These are phyloP conservation scores for Marmota monax DNA, from an alignment of 2,113 vertebrate genomes.

Conservation along the genomic window DNA sequence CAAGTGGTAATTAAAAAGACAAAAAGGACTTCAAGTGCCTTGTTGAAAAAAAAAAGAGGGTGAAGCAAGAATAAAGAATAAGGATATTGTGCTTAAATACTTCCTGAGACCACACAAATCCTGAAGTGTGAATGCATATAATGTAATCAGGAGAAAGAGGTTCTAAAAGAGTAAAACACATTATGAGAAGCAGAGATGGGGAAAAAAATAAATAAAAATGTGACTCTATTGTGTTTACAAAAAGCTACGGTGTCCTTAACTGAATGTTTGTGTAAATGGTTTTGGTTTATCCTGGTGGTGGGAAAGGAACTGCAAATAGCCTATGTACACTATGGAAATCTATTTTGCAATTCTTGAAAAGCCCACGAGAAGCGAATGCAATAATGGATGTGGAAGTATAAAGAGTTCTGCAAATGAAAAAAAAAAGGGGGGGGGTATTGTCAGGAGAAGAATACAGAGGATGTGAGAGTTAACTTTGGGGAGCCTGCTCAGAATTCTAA, in stretches of 20 bases:
- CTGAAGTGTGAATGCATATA: background rate
- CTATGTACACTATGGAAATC: background rate
- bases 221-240: constrained; percentile 7
- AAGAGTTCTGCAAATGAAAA: constrained; percentile 51
- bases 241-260: constrained; percentile 28
- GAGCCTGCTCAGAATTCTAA: constrained; percentile 30
- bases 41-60: background rate
- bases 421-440: background rate
- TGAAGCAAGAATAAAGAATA: constrained; percentile 54
- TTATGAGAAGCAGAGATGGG: constrained; percentile 4
- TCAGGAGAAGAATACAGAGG: constrained; percentile 4
- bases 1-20: background rate
- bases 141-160: background rate
- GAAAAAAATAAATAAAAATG: background rate
- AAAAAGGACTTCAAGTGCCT: background rate
- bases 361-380: constrained; percentile 48
- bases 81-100: background rate
- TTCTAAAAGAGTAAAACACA: background rate
- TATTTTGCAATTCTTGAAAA: constrained; percentile 56
- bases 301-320: background rate
- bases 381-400: constrained; percentile 19
- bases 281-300: constrained; percentile 33
- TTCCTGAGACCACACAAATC: constrained; percentile 17
- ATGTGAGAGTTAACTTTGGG: background rate
- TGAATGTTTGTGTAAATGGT: constrained; percentile 40